A percentile compares a stretch with the other conserved stretches of the same genome.
Conservation (phyloP, 2,888 invertebrate genomes). For the Baccha elongata region DNA sequence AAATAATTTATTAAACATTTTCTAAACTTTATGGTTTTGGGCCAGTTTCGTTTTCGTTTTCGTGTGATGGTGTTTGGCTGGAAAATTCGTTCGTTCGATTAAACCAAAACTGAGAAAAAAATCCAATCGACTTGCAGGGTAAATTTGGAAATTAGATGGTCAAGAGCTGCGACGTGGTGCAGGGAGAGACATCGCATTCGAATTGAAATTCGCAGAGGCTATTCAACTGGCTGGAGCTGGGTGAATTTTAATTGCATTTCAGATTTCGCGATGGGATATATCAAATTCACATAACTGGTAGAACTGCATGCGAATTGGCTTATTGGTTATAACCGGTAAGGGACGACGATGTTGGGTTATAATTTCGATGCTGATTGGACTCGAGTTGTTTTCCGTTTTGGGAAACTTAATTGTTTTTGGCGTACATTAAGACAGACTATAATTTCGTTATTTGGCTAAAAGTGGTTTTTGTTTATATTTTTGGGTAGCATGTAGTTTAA, state of each 20-base stretch:
- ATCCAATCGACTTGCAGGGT: slow-evolving; percentile 46
- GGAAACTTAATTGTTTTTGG: slow-evolving; percentile 55
- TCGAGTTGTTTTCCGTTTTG: slow-evolving; percentile 47
- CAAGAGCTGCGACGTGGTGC: not conserved
- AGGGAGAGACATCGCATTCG: not conserved
- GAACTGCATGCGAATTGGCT: slow-evolving; percentile 39
- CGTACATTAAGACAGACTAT: slow-evolving; percentile 54
- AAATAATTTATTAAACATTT: slow-evolving; percentile 72
- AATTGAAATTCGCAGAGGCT: slow-evolving; percentile 36
- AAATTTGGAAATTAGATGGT: slow-evolving; percentile 62
- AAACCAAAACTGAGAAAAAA: slow-evolving; percentile 19
- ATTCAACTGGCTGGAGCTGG: slow-evolving; percentile 31
- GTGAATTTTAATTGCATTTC: slow-evolving; percentile 58
- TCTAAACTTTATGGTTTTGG: slow-evolving; percentile 70
- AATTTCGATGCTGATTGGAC: slow-evolving; percentile 36
- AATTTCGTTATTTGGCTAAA: not conserved
- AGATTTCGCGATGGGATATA: slow-evolving; percentile 36
- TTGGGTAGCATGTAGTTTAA: slow-evolving; percentile 1
- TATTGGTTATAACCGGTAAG: slow-evolving; percentile 44
- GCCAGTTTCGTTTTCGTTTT: slow-evolving; percentile 35
- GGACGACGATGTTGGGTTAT: slow-evolving; percentile 15
- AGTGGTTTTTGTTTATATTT: not conserved
- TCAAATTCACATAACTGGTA: slow-evolving; percentile 24
- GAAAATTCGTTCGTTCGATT: slow-evolving; percentile 41
- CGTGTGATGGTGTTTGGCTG: slow-evolving; percentile 16